phyloP scores from a whole-genome alignment of 2,888 invertebrate genomes.

The Mimas tiliae region DNA sequence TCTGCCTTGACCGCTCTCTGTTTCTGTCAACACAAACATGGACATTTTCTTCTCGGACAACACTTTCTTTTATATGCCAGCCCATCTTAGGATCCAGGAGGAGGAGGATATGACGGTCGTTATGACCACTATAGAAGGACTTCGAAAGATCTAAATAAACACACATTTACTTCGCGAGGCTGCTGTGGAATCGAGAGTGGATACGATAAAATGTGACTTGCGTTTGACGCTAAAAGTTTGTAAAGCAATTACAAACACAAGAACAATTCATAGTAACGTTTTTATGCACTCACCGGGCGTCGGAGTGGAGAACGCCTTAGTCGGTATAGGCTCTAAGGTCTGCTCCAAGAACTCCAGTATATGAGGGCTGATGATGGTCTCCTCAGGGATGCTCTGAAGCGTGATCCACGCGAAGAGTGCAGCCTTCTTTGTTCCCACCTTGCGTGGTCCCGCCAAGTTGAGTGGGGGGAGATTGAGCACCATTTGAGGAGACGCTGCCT shows the following conservation, averaged over 20 bases:
- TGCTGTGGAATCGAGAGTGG: no score
- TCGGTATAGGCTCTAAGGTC: constrained; percentile 97
- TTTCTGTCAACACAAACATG: constrained; percentile 60
- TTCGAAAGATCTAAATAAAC: no score
- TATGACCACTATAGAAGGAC: no score
- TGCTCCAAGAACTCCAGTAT: constrained; percentile 98
- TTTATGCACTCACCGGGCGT: constrained; percentile 58
- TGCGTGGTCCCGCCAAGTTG: constrained; percentile 60
- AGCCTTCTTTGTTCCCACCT: constrained; percentile 92
- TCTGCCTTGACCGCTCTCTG: constrained; percentile 53
- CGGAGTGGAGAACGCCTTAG: constrained; percentile 79
- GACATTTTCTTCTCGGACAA: no score
- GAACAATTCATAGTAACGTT: no score
- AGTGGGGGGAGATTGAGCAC: constrained; percentile 33
- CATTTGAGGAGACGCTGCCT: constrained; percentile 77
- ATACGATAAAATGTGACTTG: no score
- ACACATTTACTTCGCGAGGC: no score
- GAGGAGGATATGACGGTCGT: no score
- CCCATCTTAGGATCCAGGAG: no score
- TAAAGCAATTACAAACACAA: no score
- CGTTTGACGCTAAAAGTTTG: no score
- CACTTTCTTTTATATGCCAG: no score
- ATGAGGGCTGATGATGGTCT: constrained; percentile 98
- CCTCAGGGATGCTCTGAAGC: constrained; percentile 97
- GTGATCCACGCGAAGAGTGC: constrained; percentile 98